A percentile compares a stretch with the other conserved stretches of the same genome.
Conservation (phyloP, 1,140 invertebrate species). For the Drosophila persimilis region DNA sequence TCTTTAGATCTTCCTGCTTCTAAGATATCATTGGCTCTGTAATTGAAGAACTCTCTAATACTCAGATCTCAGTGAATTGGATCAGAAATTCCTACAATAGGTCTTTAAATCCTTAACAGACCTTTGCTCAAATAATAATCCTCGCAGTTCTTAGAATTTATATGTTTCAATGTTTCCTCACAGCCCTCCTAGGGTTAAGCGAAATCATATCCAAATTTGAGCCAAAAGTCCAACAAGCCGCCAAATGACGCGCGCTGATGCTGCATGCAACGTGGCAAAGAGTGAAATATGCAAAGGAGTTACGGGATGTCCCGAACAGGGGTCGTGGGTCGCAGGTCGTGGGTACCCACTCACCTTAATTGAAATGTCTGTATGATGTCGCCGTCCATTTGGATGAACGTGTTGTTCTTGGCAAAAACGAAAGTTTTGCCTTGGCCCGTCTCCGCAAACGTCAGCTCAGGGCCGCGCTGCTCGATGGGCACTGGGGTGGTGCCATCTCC, state of each 20-base stretch:
- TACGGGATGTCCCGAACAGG: constrained; percentile 8
- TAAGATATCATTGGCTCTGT: no score
- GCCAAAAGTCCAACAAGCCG: constrained; percentile 60
- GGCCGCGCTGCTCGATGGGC: constrained; percentile 88
- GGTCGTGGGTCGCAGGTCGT: neutral
- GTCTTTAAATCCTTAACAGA: no score
- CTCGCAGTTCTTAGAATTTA: no score
- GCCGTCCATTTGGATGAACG: constrained; percentile 93
- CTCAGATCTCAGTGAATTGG: no score
- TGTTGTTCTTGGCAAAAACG: constrained; percentile 94
- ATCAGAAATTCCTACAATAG: no score
- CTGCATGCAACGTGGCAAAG: constrained; percentile 14
- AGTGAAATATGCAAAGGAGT: constrained; percentile 61
- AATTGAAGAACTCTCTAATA: no score
- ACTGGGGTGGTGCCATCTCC: constrained; percentile 84
- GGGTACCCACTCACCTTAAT: constrained; percentile 86
- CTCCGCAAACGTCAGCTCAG: constrained; percentile 91
- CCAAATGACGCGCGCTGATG: constrained; percentile 53
- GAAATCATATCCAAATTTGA: constrained; percentile 21
- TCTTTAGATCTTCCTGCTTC: no score
- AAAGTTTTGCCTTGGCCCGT: constrained; percentile 91
- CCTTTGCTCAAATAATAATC: no score
- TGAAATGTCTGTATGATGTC: constrained; percentile 93
- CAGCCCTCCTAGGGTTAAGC: constrained; percentile 37
- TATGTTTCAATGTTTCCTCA: neutral